Conservation (phyloP, 2,888 invertebrate species). For the Teinopalpus imperialis region DNA sequence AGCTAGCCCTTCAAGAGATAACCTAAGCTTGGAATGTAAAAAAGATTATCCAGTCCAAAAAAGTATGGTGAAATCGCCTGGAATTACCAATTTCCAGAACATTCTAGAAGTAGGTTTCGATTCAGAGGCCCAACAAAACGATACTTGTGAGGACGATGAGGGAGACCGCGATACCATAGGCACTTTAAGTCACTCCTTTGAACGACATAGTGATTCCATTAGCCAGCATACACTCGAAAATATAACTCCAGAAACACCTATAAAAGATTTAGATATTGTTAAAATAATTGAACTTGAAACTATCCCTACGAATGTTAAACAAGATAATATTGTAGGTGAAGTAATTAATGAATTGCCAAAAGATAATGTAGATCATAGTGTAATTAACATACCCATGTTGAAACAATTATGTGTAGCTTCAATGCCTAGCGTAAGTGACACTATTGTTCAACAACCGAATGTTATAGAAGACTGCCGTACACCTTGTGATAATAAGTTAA, state of each 20-base stretch:
- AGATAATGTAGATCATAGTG: slow-evolving; percentile 55
- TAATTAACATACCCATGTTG: slow-evolving; percentile 64
- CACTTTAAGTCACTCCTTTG: slow-evolving; percentile 71
- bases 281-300: slow-evolving; percentile 39
- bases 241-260: slow-evolving; percentile 69
- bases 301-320: slow-evolving; percentile 30
- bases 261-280: slow-evolving; percentile 56
- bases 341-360: slow-evolving; percentile 59
- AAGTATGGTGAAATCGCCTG: slow-evolving; percentile 72
- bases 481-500: slow-evolving; percentile 69
- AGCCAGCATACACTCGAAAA: slow-evolving; percentile 74
- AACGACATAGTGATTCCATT: slow-evolving; percentile 65
- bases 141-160: slow-evolving; percentile 57
- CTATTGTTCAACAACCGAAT: slow-evolving; percentile 57
- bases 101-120: slow-evolving; percentile 58
- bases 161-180: slow-evolving; percentile 66
- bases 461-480: slow-evolving; percentile 70
- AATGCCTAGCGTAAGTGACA: slow-evolving; percentile 69
- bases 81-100: slow-evolving; percentile 71
- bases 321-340: slow-evolving; percentile 26
- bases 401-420: slow-evolving; percentile 69
- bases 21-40: slow-evolving; percentile 70
- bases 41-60: slow-evolving; percentile 68
- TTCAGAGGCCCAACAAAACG: slow-evolving; percentile 42
- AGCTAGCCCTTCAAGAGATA: slow-evolving; percentile 77